phyloP scores from a whole-genome alignment of 2,797 vertebrate species.

The Gambusia yucatana region DNA sequence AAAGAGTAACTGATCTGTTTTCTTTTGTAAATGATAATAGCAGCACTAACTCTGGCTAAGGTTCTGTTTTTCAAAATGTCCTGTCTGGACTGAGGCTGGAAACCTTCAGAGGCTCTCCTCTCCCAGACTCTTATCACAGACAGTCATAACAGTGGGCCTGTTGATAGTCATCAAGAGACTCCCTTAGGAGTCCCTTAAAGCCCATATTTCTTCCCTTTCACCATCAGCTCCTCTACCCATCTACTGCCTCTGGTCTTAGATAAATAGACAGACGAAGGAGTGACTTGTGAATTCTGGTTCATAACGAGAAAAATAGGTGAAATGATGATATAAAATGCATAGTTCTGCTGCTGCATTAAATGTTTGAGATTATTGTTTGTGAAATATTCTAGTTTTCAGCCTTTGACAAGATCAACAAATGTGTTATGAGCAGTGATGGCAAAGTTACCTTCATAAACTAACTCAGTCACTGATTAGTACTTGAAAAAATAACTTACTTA shows the following conservation, averaged over 20 bases:
- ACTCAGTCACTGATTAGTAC: no score
- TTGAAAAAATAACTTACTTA: no score
- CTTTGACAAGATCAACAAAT: slow-evolving; percentile 45
- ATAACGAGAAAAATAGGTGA: slow-evolving; percentile 19
- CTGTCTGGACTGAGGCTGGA: slow-evolving; percentile 70
- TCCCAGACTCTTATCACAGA: slow-evolving; percentile 79
- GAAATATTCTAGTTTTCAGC: slow-evolving; percentile 11
- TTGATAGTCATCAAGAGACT: slow-evolving; percentile 82
- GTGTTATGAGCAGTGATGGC: slow-evolving; percentile 42
- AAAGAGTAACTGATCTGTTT: slow-evolving; percentile 35
- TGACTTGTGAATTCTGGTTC: slow-evolving; percentile 28
- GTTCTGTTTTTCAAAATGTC: slow-evolving; percentile 63
- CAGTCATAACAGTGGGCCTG: slow-evolving; percentile 83
- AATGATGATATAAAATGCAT: slow-evolving; percentile 12
- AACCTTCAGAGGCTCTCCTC: slow-evolving; percentile 67
- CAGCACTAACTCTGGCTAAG: slow-evolving; percentile 33
- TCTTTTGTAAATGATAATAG: slow-evolving; percentile 21
- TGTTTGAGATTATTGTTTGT: neutral
- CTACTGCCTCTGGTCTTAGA: slow-evolving; percentile 76
- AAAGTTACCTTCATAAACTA: no score
- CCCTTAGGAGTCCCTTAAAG: slow-evolving; percentile 70
- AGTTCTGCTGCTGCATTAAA: neutral
- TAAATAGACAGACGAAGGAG: slow-evolving; percentile 75
- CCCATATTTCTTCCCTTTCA: slow-evolving; percentile 42
- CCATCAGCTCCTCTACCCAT: slow-evolving; percentile 63